Percentiles rank a stretch among this genome's conserved stretches.
Conservation (phyloP, 1,140 invertebrate species). For the Ooceraea biroi region DNA sequence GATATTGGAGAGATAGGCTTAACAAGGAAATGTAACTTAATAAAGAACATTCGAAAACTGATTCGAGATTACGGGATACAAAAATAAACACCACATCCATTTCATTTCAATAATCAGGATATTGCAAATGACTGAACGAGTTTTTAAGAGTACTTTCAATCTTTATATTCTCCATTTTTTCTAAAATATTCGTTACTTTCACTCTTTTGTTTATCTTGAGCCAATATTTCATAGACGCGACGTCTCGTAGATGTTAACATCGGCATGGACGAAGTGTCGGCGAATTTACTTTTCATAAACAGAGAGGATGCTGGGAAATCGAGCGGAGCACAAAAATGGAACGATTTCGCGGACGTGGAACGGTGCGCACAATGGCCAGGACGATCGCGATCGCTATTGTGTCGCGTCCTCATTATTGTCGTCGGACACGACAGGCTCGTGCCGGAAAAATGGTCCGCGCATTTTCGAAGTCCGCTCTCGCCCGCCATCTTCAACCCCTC, state of each 20-base stretch:
- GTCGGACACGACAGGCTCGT: slow-evolving; percentile 56
- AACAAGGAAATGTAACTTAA: background rate
- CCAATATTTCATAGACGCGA: slow-evolving; percentile 6
- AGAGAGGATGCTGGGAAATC: slow-evolving; percentile 58
- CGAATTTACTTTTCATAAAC: slow-evolving; percentile 48
- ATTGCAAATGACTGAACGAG: background rate
- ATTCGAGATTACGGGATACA: background rate
- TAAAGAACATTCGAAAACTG: background rate
- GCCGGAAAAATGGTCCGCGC: slow-evolving; percentile 74
- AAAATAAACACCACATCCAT: background rate
- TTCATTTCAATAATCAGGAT: background rate
- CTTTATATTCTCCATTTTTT: background rate
- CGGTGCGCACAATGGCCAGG: slow-evolving; percentile 68
- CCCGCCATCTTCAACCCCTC: slow-evolving; percentile 31
- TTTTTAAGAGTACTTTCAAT: slow-evolving; percentile 2
- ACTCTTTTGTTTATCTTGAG: background rate
- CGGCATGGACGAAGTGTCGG: slow-evolving; percentile 12
- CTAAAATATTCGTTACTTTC: background rate
- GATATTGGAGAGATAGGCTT: background rate
- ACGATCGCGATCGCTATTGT: slow-evolving; percentile 76
- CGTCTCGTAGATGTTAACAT: slow-evolving; percentile 9
- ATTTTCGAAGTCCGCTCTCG: slow-evolving; percentile 69
- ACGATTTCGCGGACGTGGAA: slow-evolving; percentile 66
- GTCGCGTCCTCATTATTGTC: slow-evolving; percentile 68
- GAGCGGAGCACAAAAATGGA: slow-evolving; percentile 65